These are phyloP conservation scores for Capricornis sumatraensis DNA, from an alignment of 2,113 vertebrate species.

Conservation along the genomic window DNA sequence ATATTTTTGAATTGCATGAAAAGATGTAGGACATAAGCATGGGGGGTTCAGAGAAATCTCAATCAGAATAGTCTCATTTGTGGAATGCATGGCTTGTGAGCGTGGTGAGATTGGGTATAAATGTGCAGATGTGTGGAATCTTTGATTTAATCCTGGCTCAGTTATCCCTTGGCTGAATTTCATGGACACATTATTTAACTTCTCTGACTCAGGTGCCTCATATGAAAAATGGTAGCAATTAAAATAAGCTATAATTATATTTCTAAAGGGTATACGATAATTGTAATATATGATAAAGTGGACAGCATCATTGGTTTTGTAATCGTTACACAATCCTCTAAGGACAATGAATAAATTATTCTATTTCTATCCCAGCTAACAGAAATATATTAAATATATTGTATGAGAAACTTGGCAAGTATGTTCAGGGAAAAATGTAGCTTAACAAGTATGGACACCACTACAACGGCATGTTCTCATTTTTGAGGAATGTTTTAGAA, in stretches of 20 bases:
- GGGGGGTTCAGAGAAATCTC: not conserved
- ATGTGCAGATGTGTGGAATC: not conserved
- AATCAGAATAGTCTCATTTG: not conserved
- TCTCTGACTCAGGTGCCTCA: slow-evolving; percentile 51
- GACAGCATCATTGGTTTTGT: slow-evolving; percentile 36
- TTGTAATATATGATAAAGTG: slow-evolving; percentile 41
- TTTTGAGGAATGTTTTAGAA: slow-evolving; percentile 48
- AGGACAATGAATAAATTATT: slow-evolving; percentile 45
- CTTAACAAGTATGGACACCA: not conserved
- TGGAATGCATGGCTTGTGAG: not conserved
- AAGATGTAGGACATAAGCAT: not conserved
- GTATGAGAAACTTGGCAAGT: slow-evolving; percentile 38
- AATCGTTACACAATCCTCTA: slow-evolving; percentile 41
- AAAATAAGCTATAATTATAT: slow-evolving; percentile 49
- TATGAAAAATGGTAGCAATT: slow-evolving; percentile 61
- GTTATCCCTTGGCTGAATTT: slow-evolving; percentile 42
- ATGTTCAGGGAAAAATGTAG: not conserved
- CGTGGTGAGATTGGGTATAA: not conserved
- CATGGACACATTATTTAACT: slow-evolving; percentile 49
- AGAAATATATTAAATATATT: slow-evolving; percentile 28
- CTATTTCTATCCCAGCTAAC: not conserved
- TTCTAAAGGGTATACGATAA: not conserved
- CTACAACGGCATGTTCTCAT: not conserved
- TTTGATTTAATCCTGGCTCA: not conserved
- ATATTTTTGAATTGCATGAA: not conserved